Evolutionary conservation across 1,140 invertebrate genomes (phyloP), one percentile per base, ranked within the genome.

Genomic region (Brachionus plicatilis): DNA sequence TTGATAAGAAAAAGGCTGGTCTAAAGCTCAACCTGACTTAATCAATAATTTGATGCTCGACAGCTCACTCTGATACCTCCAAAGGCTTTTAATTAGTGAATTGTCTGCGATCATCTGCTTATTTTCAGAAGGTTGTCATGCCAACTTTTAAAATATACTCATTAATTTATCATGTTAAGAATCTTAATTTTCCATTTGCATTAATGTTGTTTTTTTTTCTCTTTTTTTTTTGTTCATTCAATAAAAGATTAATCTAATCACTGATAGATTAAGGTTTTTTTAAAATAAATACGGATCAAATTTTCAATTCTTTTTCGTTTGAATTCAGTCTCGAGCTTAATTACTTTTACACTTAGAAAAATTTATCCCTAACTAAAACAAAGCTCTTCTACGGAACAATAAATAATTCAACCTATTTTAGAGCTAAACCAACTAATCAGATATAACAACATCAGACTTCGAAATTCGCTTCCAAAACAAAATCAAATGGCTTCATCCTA

Each of bases 201-300:
- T 14, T 68, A 14, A 33, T 68, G 66, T 68, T 68, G 33, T 68
- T 33, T n/a, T 47, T 47, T 6, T 14, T 2, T 14, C 0, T 47
- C 14, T 47, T 47, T 47, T 68, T 47, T 47, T 47, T 47, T 68
- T 33, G 17, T 68, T 68, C 27, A 41, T 68, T 68, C 27, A 29
- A 41, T 68, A 45, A 43, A 72, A 68, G 66, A 72, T 72, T 72
- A 72, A 72, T 72, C 68, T 72, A 72, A 72, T 72, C 41, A 72
- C 68, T 20, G 41, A 37, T 72, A 72, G 37, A 72, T 72, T 72
- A 41, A 43, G 68, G 17, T 72, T 43, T 41, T 41, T 41, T 41
- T 43, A 9, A 41, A 72, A 41, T 72, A 72, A 72, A 43, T 72
- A 72, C 68, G 37, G 29, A 72, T 43, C 68, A 43, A 72, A 72